A percentile compares a stretch with the other conserved stretches of the same genome.
These are phyloP conservation scores for Agrypnia vestita DNA, from an alignment of 1,140 invertebrate genomes.

Conservation along the genomic window DNA sequence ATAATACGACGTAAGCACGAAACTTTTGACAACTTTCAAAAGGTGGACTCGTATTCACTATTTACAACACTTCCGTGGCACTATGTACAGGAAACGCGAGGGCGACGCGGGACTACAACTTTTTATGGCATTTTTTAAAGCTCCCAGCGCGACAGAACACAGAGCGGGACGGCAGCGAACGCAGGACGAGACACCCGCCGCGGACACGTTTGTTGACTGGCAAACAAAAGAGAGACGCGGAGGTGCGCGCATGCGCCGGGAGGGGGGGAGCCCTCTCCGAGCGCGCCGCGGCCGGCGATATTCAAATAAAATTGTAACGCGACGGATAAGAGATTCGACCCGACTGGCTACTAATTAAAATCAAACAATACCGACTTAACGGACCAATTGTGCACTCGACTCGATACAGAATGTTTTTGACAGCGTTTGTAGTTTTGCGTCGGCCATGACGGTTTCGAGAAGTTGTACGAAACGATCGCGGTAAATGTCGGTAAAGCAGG, in stretches of 20 bases:
- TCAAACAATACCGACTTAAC: constrained; percentile 17
- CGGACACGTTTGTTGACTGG: constrained; percentile 42
- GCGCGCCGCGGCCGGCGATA: constrained; percentile 23
- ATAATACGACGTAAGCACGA: constrained; percentile 27
- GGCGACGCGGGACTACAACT: constrained; percentile 28
- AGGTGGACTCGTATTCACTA: neutral
- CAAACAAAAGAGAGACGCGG: constrained; percentile 47
- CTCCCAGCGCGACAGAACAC: neutral
- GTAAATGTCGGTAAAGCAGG: constrained; percentile 24
- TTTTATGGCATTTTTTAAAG: constrained; percentile 43
- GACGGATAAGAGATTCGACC: neutral
- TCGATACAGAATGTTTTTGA: neutral
- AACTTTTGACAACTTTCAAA: constrained; percentile 15
- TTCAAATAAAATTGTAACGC: constrained; percentile 11
- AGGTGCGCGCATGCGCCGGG: constrained; percentile 28
- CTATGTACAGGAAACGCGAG: constrained; percentile 61
- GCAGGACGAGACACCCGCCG: constrained; percentile 28
- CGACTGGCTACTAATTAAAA: neutral
- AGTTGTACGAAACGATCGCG: neutral
- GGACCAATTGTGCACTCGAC: neutral
- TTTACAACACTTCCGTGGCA: constrained; percentile 23
- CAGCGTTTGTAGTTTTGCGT: constrained; percentile 1
- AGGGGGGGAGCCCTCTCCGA: constrained; percentile 23
- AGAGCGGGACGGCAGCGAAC: constrained; percentile 23
- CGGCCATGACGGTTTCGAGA: constrained; percentile 13